phyloP scores from a whole-genome alignment of 2,797 vertebrate genomes.

The Peromyscus melanophrys region DNA sequence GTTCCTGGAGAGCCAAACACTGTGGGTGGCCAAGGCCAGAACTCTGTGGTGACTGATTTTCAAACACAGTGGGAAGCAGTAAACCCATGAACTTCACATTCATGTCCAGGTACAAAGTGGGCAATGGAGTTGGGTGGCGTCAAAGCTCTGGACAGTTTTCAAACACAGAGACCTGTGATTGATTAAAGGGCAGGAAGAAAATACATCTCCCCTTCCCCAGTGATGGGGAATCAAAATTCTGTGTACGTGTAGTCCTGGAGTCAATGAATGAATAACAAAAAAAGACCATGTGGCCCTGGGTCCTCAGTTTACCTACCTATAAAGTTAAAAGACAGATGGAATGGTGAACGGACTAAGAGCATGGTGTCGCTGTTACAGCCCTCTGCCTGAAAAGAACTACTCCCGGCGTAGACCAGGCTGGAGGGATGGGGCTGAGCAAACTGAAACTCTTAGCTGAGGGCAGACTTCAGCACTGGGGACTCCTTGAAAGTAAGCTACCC shows the following conservation, averaged over 20 bases:
- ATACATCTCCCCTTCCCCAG: neutral
- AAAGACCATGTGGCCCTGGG: too few species aligned
- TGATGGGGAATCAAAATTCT: neutral
- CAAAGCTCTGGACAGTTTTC: neutral
- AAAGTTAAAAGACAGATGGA: neutral
- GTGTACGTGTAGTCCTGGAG: neutral
- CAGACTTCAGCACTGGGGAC: neutral
- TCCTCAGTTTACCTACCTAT: neutral
- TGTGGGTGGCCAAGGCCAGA: neutral
- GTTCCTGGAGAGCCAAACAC: neutral
- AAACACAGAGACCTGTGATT: neutral
- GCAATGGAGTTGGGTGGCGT: neutral
- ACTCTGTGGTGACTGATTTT: neutral
- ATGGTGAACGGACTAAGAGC: neutral
- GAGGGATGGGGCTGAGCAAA: neutral
- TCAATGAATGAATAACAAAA: neutral
- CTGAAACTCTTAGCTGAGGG: neutral
- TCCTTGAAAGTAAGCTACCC: neutral
- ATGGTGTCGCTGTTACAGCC: neutral
- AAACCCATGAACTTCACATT: neutral
- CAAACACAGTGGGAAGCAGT: neutral
- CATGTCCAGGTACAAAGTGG: neutral
- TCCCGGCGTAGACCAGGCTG: fast-evolving
- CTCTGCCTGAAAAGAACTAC: neutral
- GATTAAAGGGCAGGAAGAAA: neutral